Conservation (phyloP, 2,797 vertebrate species). For the Jordanella pulchra region DNA sequence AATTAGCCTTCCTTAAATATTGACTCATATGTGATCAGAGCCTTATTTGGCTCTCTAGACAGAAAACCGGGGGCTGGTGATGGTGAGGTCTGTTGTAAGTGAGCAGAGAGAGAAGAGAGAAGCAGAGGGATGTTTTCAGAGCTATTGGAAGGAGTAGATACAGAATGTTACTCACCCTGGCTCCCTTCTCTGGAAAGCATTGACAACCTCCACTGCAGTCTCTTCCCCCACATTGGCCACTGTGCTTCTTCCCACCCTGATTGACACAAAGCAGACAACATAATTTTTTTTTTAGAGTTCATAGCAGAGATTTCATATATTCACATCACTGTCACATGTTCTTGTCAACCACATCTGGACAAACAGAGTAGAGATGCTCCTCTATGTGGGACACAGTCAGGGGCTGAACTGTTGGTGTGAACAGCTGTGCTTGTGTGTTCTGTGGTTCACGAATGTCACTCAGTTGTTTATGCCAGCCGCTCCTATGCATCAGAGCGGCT, state of each 20-base stretch:
- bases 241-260: slow-evolving; percentile 91
- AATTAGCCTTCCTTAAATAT: background rate
- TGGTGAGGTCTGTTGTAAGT: slow-evolving; percentile 4
- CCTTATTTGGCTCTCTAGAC: slow-evolving; percentile 30
- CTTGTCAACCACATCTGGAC: slow-evolving; percentile 8
- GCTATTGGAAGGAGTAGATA: slow-evolving; percentile 24
- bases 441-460: slow-evolving; percentile 33
- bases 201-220: slow-evolving; percentile 95
- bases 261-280: slow-evolving; percentile 50
- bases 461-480: slow-evolving; percentile 39
- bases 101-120: slow-evolving; percentile 10
- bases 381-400: slow-evolving; percentile 12
- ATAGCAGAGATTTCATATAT: slow-evolving; percentile 2
- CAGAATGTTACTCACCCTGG: slow-evolving; percentile 83
- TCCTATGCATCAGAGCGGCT: slow-evolving; percentile 17
- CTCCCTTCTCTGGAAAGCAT: slow-evolving; percentile 96
- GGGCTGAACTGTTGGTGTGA: slow-evolving; percentile 33
- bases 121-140: slow-evolving; percentile 8
- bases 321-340: slow-evolving; percentile 10
- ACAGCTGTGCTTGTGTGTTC: slow-evolving; percentile 44
- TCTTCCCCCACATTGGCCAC: slow-evolving; percentile 91
- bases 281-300: slow-evolving; percentile 5
- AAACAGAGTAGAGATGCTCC: slow-evolving; percentile 3
- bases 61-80: background rate
- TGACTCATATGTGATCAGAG: slow-evolving; percentile 14